A percentile compares a stretch with the other conserved stretches of the same genome.
Conservation (phyloP, 2,888 invertebrate species). For the Tethea ocularis region DNA sequence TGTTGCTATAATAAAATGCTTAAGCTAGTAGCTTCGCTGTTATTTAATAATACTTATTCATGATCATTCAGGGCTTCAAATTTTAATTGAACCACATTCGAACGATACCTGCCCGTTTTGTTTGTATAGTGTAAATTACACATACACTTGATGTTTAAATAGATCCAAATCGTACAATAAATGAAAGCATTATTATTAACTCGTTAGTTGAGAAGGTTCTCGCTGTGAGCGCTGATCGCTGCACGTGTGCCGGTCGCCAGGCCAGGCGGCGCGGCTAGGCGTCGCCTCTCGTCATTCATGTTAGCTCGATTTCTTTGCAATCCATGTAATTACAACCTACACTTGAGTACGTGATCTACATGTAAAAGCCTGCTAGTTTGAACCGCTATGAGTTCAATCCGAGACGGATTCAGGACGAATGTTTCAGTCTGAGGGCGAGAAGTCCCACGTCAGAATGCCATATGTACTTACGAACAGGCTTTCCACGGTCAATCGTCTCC, state of each 20-base stretch:
- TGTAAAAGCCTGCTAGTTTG: slow-evolving; percentile 46
- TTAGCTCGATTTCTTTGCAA: slow-evolving; percentile 59
- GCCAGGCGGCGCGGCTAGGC: slow-evolving; percentile 61
- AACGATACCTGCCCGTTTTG: slow-evolving; percentile 18
- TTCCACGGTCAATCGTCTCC: slow-evolving; percentile 78
- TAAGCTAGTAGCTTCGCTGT: not conserved
- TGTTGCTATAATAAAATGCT: slow-evolving; percentile 67
- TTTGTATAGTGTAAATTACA: slow-evolving; percentile 31
- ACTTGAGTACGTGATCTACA: slow-evolving; percentile 46
- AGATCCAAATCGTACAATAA: slow-evolving; percentile 41
- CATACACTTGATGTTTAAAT: slow-evolving; percentile 26
- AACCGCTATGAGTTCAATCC: slow-evolving; percentile 32
- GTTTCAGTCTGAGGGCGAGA: slow-evolving; percentile 47
- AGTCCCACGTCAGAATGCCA: slow-evolving; percentile 57
- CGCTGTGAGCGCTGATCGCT: slow-evolving; percentile 46
- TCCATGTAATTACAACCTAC: slow-evolving; percentile 56
- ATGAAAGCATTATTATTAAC: slow-evolving; percentile 58
- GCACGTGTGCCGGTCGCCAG: slow-evolving; percentile 70
- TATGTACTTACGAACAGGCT: slow-evolving; percentile 78
- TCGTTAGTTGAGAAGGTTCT: slow-evolving; percentile 58
- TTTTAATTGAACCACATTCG: not conserved
- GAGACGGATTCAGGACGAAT: slow-evolving; percentile 30
- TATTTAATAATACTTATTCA: not conserved
- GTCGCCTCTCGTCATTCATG: slow-evolving; percentile 70
- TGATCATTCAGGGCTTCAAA: not conserved